These are phyloP conservation scores for Epinephelus lanceolatus DNA, from an alignment of 2,113 vertebrate species.

Conservation along the genomic window DNA sequence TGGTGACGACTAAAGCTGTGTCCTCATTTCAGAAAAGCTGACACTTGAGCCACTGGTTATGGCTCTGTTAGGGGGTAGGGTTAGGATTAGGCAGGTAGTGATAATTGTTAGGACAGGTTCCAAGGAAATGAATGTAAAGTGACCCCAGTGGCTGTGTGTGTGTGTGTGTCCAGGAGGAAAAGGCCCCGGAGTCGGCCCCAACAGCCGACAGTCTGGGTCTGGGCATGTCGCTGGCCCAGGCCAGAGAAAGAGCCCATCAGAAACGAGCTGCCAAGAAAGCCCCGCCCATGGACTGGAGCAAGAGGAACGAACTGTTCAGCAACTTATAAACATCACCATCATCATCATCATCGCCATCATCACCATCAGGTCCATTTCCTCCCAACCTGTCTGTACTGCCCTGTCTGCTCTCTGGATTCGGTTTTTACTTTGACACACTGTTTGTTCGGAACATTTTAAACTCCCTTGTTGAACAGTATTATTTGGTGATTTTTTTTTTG, in stretches of 20 bases:
- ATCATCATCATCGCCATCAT: background rate
- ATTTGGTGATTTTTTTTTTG: constrained; percentile 62
- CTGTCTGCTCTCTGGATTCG: background rate
- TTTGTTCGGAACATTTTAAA: constrained; percentile 44
- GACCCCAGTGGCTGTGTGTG: background rate
- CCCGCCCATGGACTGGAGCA: constrained; percentile 96
- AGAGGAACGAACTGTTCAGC: constrained; percentile 96
- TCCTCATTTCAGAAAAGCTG: too few species aligned
- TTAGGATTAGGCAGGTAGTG: too few species aligned
- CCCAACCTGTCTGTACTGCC: background rate
- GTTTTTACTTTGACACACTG: background rate
- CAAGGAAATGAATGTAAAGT: too few species aligned
- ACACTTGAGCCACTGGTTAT: too few species aligned
- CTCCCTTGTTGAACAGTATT: constrained; percentile 71
- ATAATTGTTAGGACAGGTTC: too few species aligned
- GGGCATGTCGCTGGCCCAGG: constrained; percentile 88
- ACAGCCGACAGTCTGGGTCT: constrained; percentile 81
- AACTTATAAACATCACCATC: constrained; percentile 85
- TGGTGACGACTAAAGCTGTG: too few species aligned
- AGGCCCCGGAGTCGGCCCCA: background rate
- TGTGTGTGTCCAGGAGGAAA: constrained; percentile 27
- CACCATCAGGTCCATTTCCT: background rate
- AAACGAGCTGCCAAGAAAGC: constrained; percentile 91
- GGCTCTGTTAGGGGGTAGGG: too few species aligned
- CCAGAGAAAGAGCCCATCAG: constrained; percentile 91